Evolutionary conservation across 2,888 invertebrate genomes (phyloP).

Genomic region (Hesperia comma): DNA sequence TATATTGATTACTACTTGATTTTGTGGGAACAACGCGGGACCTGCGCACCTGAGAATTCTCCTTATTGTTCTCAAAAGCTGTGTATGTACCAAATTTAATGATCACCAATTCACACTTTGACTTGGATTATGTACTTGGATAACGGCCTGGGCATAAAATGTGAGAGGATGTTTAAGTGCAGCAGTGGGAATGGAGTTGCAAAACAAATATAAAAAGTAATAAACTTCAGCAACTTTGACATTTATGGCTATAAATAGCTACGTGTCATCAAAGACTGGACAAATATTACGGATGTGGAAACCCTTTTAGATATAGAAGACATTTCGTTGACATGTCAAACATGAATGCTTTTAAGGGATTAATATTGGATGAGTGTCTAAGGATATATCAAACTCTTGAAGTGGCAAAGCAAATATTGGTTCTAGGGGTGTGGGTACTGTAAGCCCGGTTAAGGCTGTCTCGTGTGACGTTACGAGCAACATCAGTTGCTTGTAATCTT

Average conservation of each 20-base stretch:
- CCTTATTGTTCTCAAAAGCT: no score
- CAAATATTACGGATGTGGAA: slow-evolving; percentile 29
- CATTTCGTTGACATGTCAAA: slow-evolving; percentile 42
- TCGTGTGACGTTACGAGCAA: not conserved
- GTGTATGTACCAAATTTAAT: no score
- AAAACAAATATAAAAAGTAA: not conserved
- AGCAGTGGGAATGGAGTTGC: not conserved
- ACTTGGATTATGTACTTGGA: no score
- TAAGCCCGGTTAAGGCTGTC: slow-evolving; percentile 1
- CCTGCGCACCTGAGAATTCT: no score
- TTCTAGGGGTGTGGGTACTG: slow-evolving; percentile 9
- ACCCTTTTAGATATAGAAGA: slow-evolving; percentile 33
- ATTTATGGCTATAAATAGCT: slow-evolving; percentile 7
- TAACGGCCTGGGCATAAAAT: no score
- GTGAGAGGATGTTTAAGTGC: no score
- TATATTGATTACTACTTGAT: no score
- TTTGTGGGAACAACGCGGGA: no score
- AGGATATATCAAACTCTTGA: slow-evolving; percentile 25
- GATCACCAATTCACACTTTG: no score
- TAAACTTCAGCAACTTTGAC: not conserved
- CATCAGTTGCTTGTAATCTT: not conserved
- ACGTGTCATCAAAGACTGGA: slow-evolving; percentile 1
- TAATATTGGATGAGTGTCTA: slow-evolving; percentile 38
- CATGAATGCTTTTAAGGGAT: slow-evolving; percentile 46
- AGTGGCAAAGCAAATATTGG: slow-evolving; percentile 26